Base-by-base conservation (phyloP, 2,888 invertebrate genomes). In the Synanthedon tipuliformis region DNA sequence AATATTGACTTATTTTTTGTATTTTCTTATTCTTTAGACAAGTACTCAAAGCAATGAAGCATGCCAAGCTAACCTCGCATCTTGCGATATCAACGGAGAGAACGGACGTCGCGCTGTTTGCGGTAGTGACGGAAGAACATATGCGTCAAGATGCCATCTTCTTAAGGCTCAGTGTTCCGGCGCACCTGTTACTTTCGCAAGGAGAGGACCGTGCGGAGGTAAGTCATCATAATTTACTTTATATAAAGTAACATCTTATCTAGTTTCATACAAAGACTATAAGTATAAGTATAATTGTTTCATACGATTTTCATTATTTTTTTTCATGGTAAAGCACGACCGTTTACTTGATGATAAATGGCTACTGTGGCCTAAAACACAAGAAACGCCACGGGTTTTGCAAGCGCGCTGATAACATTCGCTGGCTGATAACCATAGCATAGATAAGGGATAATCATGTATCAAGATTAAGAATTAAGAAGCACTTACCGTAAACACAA, bases 91-190 rank as follows among this genome's bases (percentile, higher is more conserved):
- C n/a, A 78, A 68, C 54, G 56, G 63, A 0, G 70, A 69, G 5
- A 70, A 60, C 49, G 57, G 75, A 50, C 77, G 81, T 53, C 77
- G 89, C 45, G 89, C 92, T 1, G 92, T 94, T 49, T 95, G 95
- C 73, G 95, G 94, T 49, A 91, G 92, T 27, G 95, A 97, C 73
- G 94, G 94, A 13, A 89, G 92, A 59, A 95, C 95, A 27, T 97
- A 97, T 83, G 89, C 92, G 49, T 92, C 93, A 57, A 89, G 92
- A 59, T 97, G 97, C 73, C 93, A 93, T 61, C 88, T 96, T 59
- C 89, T 93, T 67, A 89, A 90, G 61, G 92, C 92, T 27, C 93
- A 94, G 70, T 97, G 97, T 71, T 89, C 90, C 60, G 92, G 93
- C n/a, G 88, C 89, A 64, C 90, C 91, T 54, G 89, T 95, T 50